Percentiles rank a stretch among this genome's conserved stretches.
Evolutionary conservation across 1,140 invertebrate genomes (phyloP).

Genomic region (Lepidurus packardi): DNA sequence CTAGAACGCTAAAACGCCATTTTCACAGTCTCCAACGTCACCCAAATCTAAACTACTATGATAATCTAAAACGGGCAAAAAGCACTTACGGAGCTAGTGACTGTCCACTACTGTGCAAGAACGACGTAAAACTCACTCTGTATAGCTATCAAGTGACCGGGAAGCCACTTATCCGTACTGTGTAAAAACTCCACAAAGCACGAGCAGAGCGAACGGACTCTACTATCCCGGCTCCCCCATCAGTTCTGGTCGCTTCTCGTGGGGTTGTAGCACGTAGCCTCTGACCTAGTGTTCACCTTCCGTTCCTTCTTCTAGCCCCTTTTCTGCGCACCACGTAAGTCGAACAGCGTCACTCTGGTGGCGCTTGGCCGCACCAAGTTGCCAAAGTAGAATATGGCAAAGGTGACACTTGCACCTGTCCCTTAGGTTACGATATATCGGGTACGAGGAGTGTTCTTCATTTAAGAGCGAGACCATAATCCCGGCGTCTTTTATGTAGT

Average conservation of each 20-base stretch:
- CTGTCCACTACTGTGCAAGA: background rate
- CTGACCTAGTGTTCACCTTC: slow-evolving; percentile 18
- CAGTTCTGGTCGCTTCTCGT: background rate
- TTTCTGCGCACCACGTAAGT: background rate
- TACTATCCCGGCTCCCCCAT: background rate
- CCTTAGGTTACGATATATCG: too few species aligned
- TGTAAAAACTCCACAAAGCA: background rate
- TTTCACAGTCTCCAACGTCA: too few species aligned
- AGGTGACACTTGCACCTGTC: background rate
- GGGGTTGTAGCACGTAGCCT: background rate
- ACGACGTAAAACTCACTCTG: background rate
- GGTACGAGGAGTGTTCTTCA: background rate
- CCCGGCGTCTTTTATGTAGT: background rate
- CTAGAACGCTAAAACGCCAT: too few species aligned
- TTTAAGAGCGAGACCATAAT: background rate
- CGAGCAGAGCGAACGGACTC: background rate
- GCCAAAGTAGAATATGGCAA: background rate
- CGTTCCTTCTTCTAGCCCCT: background rate
- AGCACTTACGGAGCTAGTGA: background rate
- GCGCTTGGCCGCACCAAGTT: background rate
- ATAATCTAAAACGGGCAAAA: too few species aligned
- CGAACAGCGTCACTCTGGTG: background rate
- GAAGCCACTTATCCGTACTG: background rate
- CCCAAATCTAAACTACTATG: too few species aligned
- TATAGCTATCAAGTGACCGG: background rate